Conservation (phyloP, 1,140 invertebrate species). For the Apis laboriosa region DNA sequence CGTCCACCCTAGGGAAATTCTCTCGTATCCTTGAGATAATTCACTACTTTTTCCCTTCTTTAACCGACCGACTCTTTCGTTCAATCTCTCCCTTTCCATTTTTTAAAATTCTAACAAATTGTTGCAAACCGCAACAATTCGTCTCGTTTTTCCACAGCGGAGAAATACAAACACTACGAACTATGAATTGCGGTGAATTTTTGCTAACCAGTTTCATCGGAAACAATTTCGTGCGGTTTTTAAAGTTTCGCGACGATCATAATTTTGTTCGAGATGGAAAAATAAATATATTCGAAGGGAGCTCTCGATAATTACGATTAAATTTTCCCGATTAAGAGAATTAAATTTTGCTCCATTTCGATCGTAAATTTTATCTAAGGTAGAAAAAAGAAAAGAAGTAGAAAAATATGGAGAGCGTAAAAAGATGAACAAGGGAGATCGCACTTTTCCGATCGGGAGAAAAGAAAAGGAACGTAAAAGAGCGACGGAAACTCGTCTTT, state of each 20-base stretch:
- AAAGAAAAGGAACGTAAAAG: slow-evolving; percentile 57
- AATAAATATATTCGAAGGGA: too few relatives aligned
- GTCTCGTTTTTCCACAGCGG: neutral
- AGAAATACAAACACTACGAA: slow-evolving; percentile 1
- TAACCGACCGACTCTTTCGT: slow-evolving; percentile 16
- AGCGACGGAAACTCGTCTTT: slow-evolving; percentile 50
- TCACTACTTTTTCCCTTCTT: slow-evolving; percentile 3
- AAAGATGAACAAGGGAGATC: neutral
- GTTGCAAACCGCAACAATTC: neutral
- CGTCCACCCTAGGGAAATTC: neutral
- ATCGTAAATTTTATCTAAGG: neutral
- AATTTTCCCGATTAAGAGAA: too few relatives aligned
- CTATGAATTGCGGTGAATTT: slow-evolving; percentile 16
- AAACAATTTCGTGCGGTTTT: too few relatives aligned
- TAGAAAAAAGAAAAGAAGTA: neutral
- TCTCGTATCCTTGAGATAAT: slow-evolving; percentile 45
- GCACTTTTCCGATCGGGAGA: slow-evolving; percentile 44
- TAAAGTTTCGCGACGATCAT: too few relatives aligned
- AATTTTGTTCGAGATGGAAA: too few relatives aligned
- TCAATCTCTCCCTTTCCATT: slow-evolving; percentile 14
- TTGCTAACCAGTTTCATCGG: neutral
- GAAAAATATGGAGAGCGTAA: neutral
- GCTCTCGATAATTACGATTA: too few relatives aligned
- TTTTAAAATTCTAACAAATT: neutral
- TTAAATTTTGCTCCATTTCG: too few relatives aligned